Conservation (phyloP, 2,888 invertebrate genomes). For the Cerastis rubricosa region DNA sequence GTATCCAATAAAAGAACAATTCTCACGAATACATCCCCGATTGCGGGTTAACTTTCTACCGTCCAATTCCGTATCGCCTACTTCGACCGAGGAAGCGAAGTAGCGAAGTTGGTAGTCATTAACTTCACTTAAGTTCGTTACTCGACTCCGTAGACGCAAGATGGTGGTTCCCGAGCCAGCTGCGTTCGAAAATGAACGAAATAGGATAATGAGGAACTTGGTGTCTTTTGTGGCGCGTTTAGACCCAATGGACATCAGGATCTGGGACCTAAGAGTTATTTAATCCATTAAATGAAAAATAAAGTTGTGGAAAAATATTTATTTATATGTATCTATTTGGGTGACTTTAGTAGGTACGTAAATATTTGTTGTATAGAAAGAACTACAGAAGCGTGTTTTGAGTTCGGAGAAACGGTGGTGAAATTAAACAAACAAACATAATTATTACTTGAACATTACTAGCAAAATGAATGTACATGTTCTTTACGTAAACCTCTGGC, state of each 20-base stretch:
- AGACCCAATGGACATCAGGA: neutral
- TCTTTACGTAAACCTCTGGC: neutral
- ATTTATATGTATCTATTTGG: neutral
- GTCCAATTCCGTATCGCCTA: conserved; percentile 76
- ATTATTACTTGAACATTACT: neutral
- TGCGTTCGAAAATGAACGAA: conserved; percentile 76
- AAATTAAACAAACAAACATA: neutral
- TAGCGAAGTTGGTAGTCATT: conserved; percentile 80
- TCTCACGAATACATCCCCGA: conserved; percentile 74
- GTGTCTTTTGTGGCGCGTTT: conserved; percentile 45
- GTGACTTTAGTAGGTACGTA: neutral
- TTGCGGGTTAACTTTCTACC: conserved; percentile 78
- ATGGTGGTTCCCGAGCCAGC: conserved; percentile 70
- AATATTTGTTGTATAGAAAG: no score
- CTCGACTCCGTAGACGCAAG: conserved; percentile 71
- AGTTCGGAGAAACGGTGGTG: neutral
- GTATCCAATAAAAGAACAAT: conserved; percentile 69
- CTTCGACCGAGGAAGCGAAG: conserved; percentile 67
- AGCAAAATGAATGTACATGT: neutral
- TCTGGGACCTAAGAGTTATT: neutral
- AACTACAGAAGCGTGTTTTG: neutral
- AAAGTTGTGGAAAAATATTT: neutral
- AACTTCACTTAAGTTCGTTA: conserved; percentile 82
- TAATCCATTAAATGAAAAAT: neutral
- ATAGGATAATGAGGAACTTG: conserved; percentile 76